These are phyloP conservation scores for Larimichthys crocea DNA, from an alignment of 2,113 vertebrate species.

Conservation along the genomic window DNA sequence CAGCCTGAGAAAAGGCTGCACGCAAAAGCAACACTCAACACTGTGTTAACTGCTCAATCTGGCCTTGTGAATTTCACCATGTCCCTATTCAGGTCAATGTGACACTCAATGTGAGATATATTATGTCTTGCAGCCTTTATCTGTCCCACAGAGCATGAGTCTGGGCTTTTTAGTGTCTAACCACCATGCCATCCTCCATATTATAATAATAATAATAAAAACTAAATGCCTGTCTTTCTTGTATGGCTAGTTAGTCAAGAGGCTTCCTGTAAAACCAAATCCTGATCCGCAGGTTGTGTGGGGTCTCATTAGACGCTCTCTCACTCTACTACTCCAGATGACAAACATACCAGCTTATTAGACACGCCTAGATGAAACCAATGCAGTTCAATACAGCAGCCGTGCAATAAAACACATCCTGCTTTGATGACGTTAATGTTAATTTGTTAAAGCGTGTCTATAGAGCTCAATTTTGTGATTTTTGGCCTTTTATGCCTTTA, in stretches of 20 bases:
- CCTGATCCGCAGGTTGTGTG: conserved; percentile 29
- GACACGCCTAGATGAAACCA: not conserved
- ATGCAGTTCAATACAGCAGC: not conserved
- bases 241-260: not conserved
- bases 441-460: not conserved
- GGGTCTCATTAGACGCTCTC: not conserved
- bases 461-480: not conserved
- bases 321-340: not conserved
- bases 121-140: conserved; percentile 11
- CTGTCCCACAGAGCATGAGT: not conserved
- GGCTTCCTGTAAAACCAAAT: conserved; percentile 4
- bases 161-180: not conserved
- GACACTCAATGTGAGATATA: conserved; percentile 13
- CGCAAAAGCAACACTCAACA: not conserved
- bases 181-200: too few relatives aligned
- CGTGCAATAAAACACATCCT: not conserved
- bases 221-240: not conserved
- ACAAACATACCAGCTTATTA: not conserved
- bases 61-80: conserved; percentile 1
- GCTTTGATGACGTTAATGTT: too few relatives aligned
- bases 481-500: too few relatives aligned
- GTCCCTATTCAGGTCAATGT: conserved; percentile 20
- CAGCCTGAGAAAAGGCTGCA: conserved; percentile 23
- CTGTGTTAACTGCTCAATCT: not conserved
- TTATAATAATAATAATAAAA: too few relatives aligned